Evolutionary conservation across 2,888 invertebrate species (phyloP), one percentile per base, ranked within the genome.

Genomic region (Hemithea aestivaria): DNA sequence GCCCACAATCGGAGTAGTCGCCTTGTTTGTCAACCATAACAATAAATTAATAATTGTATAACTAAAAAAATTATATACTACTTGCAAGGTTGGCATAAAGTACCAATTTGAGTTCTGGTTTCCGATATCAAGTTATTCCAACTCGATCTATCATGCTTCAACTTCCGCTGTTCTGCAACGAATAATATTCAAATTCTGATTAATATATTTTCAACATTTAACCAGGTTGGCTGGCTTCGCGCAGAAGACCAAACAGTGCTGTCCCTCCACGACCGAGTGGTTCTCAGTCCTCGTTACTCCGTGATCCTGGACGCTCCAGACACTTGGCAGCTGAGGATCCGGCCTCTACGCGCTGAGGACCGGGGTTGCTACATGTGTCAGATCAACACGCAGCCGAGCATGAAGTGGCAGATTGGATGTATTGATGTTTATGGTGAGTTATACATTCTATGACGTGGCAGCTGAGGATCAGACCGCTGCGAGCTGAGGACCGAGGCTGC

Each of bases 321-420:
- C 61, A 95, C 94, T 47, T 96, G 96, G 96, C 94, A 94, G 74
- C 87, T 96, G 42, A 92, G 94, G 73, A 94, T 96, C 66, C 89
- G 93, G 41, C 94, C 94, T 45, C 88, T 96, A 34, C 90, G 93
- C 51, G 95, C 94, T 59, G 90, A 92, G 26, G 96, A 96, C 76
- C 90, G 93, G 27, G 96, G 94, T 43, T 96, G 96, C 72, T 96
- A 96, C 80, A 95, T 96, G 94, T 96, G 96, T 68, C 96, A 96
- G 88, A 95, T 96, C 64, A 96, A 96, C 83, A 96, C 95, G 1
- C 84, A 84, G 56, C 93, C 91, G 45, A 90, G 91, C 35, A 94
- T 96, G 94, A 95, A 93, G 80, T 94, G 94, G 70, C 94, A 95
- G 80, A 90, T 94, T 37, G 96, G 96, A 6, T 96, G 96, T 68